Conservation (phyloP, 1,140 invertebrate genomes). For the Drosophila mauritiana region DNA sequence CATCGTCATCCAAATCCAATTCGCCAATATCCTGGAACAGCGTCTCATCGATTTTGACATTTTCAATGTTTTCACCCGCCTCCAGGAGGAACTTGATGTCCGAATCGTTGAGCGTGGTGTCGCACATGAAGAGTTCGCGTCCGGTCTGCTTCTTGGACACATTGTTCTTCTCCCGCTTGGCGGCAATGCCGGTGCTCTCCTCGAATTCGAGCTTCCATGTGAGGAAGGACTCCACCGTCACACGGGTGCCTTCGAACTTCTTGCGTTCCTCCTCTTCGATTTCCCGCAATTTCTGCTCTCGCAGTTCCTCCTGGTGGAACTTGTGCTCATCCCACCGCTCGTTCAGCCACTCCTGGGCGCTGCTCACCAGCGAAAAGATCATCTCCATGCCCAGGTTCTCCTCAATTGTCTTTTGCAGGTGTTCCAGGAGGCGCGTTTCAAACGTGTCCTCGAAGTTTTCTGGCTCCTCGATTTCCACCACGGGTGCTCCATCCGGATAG, state of each 20-base stretch:
- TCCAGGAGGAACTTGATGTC: slow-evolving; percentile 97
- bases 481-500: slow-evolving; percentile 94
- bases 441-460: slow-evolving; percentile 92
- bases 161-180: slow-evolving; percentile 89
- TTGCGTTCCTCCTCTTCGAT: slow-evolving; percentile 96
- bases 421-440: slow-evolving; percentile 88
- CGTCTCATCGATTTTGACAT: slow-evolving; percentile 97
- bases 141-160: slow-evolving; percentile 92
- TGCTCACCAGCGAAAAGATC: slow-evolving; percentile 97
- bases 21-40: slow-evolving; percentile 97
- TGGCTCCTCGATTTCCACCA: slow-evolving; percentile 91
- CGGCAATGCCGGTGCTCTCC: slow-evolving; percentile 92
- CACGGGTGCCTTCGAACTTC: slow-evolving; percentile 97
- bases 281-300: slow-evolving; percentile 88
- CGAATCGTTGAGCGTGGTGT: slow-evolving; percentile 96
- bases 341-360: slow-evolving; percentile 96
- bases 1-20: slow-evolving; percentile 92
- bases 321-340: slow-evolving; percentile 92
- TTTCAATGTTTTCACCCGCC: slow-evolving; percentile 91
- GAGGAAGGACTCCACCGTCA: slow-evolving; percentile 98
- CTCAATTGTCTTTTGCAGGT: slow-evolving; percentile 89
- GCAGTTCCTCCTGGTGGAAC: slow-evolving; percentile 89
- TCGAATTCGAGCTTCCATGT: slow-evolving; percentile 98
- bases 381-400: slow-evolving; percentile 98
- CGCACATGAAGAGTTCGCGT: slow-evolving; percentile 95